Percentiles rank a stretch among this genome's conserved stretches.
Conservation (phyloP, 1,140 invertebrate species). For the Pseudoatta argentina region DNA sequence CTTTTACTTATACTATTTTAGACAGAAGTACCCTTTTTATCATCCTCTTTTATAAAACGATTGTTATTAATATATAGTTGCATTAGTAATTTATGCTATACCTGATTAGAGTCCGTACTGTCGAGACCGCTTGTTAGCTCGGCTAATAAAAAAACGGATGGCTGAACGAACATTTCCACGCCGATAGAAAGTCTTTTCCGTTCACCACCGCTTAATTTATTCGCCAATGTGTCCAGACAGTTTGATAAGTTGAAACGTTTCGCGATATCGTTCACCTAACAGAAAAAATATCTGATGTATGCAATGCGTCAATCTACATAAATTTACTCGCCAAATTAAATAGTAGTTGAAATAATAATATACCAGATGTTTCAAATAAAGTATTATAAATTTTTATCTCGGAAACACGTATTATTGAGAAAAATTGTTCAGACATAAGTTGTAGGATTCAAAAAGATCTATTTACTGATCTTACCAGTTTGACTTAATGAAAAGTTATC, state of each 20-base stretch:
- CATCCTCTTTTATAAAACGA: too few species aligned
- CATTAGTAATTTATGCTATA: constrained; percentile 70
- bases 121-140: constrained; percentile 93
- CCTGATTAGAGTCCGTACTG: constrained; percentile 90
- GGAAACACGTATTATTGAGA: too few species aligned
- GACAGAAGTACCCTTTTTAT: too few species aligned
- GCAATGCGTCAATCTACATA: neutral
- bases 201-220: constrained; percentile 93
- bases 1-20: too few species aligned
- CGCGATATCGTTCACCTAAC: constrained; percentile 88
- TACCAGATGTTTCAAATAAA: too few species aligned
- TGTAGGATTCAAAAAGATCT: too few species aligned
- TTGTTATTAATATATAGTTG: neutral
- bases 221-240: constrained; percentile 89
- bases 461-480: too few species aligned
- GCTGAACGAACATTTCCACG: constrained; percentile 93
- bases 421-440: too few species aligned
- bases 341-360: neutral
- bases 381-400: too few species aligned
- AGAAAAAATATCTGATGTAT: neutral
- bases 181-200: constrained; percentile 94
- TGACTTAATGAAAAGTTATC: too few species aligned
- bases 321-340: too few species aligned
- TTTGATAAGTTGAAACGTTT: constrained; percentile 88
- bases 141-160: constrained; percentile 90